Percentiles rank a stretch among this genome's conserved stretches.
Evolutionary conservation across 2,113 vertebrate genomes (phyloP).

Genomic region (Anas platyrhynchos): DNA sequence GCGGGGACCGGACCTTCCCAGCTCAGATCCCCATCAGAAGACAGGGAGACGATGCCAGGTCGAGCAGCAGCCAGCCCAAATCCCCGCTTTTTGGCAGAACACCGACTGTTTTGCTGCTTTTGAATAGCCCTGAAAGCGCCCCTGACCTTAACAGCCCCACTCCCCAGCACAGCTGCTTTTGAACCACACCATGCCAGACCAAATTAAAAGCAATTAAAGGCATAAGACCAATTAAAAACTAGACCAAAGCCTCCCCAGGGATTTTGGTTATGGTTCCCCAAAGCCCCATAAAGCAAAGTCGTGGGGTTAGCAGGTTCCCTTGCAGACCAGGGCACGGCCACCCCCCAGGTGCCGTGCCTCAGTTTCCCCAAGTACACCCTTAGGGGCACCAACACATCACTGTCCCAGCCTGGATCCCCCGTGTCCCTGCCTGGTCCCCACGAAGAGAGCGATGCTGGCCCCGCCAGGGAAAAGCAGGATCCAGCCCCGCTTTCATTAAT

Average conservation of each 20-base stretch:
- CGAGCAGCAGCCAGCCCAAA: not conserved
- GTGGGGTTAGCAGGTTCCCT: rapidly evolving
- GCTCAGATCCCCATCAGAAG: not conserved
- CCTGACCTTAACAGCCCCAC: not conserved
- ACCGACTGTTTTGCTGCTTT: rapidly evolving
- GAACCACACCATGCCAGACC: not conserved
- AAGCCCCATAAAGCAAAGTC: not conserved
- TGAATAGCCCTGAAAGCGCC: not conserved
- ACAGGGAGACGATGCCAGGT: not conserved
- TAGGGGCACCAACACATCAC: not conserved
- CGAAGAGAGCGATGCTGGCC: not conserved
- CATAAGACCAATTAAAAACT: not conserved
- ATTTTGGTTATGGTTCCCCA: not conserved
- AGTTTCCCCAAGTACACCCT: not conserved
- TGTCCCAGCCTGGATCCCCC: not conserved
- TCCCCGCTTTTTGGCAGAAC: rapidly evolving
- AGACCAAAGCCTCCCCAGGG: not conserved
- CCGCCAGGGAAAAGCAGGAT: not conserved
- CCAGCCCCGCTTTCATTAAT: constrained; percentile 50
- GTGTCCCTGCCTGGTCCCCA: not conserved
- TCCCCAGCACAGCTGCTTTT: not conserved
- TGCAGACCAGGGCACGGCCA: not conserved
- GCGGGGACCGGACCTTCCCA: no score
- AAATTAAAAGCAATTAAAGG: no score
- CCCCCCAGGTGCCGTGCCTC: not conserved